Percentiles rank a stretch among this genome's conserved stretches.
Conservation (phyloP, 2,888 invertebrate genomes). For the Drosophila fungiperda region DNA sequence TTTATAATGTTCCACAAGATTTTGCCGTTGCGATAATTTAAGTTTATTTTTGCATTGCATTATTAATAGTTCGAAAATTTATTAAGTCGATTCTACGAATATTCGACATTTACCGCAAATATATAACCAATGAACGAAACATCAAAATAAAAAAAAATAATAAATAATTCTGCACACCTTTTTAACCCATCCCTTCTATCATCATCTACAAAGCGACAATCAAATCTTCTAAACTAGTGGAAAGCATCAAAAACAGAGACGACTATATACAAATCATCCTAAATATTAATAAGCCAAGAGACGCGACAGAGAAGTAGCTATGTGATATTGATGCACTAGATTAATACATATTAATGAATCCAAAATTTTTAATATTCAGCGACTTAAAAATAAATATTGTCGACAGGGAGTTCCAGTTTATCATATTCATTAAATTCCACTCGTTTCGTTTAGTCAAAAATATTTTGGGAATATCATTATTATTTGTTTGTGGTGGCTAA, state of each 20-base stretch:
- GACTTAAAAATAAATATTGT: background rate
- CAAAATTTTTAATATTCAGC: background rate
- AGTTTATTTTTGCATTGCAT: background rate
- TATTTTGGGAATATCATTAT: background rate
- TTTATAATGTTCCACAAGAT: background rate
- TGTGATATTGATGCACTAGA: background rate
- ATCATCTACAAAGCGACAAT: background rate
- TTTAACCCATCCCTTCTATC: background rate
- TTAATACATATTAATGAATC: background rate
- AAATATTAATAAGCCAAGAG: background rate
- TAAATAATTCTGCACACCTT: background rate
- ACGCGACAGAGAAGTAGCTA: background rate
- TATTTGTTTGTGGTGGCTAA: background rate
- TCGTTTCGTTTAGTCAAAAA: background rate
- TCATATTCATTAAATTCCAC: background rate
- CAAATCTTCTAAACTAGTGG: background rate
- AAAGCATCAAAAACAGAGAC: background rate
- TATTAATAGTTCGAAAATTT: background rate
- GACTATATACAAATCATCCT: background rate
- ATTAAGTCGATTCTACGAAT: fast-evolving
- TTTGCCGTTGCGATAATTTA: background rate
- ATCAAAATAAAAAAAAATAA: too few species aligned
- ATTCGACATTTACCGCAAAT: background rate
- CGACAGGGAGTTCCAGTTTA: background rate
- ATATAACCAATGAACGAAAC: background rate